Base-by-base conservation (phyloP, 2,113 vertebrate genomes). In the Cnemophilus loriae region DNA sequence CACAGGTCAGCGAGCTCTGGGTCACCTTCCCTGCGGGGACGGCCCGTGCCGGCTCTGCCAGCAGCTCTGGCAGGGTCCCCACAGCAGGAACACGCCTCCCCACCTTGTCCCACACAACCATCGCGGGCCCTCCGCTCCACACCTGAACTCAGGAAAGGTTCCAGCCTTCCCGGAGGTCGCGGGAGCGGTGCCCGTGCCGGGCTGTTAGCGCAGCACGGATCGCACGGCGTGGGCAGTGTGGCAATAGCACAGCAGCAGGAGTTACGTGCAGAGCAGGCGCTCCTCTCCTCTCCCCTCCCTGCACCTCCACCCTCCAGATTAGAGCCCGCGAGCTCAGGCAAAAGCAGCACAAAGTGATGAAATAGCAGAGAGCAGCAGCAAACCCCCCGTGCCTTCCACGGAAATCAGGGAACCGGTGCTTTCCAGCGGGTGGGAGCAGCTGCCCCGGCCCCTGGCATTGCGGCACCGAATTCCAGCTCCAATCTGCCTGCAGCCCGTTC, bases 81-180 rank as follows among this genome's bases (percentile, higher is more conserved):
- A 6, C 17, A 6, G 11, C 11, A 0, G 8, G 32, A 5, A 52
- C 52, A 55, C 16, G 52, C 1, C 47, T 20, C 17, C 6, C 16
- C 1, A 27, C 33, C 46, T 16, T 18, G 20, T 61, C 69, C 71
- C 46, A 3, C 19, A 3, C 2, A 4, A 37, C 30, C 56, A 3
- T 1, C 24, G 37, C 7, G 0, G 13, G 42, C 78, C 19, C 82
- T 67, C 20, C 0, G 0, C 46, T 70, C 14, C 68, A 11, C 16
- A 2, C 55, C 89, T 86, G 30, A 47, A 19, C 26, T 21, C 3
- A 3, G 75, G 20, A 6, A 7, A 60, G 6, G 19, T 50, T 32
- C 47, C 20, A 39, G 60, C 10, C 52, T 44, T 44, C 16, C 19
- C 22, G 1, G 5, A 64, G 47, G 16, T 24, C 1, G 44, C 3